Evolutionary conservation across 2,888 invertebrate species (phyloP), one percentile per base, ranked within the genome.

Genomic region (Parelbella ahira): DNA sequence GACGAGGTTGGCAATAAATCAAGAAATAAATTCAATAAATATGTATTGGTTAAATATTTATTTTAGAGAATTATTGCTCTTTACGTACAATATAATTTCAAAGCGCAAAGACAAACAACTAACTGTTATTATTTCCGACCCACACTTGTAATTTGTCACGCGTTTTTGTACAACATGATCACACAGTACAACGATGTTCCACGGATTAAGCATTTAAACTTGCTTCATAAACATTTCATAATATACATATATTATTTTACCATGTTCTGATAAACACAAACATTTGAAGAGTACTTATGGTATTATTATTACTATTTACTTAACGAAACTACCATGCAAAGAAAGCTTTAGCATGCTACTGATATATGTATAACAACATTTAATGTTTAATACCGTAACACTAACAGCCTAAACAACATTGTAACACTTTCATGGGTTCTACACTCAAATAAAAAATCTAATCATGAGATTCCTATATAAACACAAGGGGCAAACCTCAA

Each of bases 41-140:
- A 74, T 68, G 69, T 77, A 74, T 76, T 70, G 82, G 76, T 79
- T 86, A 86, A 80, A 84, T 83, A 81, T 86, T 79, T 84, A 86
- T 79, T 82, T 72, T 73, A 77, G 73, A 82, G 69, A 75, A 69
- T 72, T 82, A 50, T n/a, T n/a, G n/a, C 49, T 34, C 47, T 51
- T 57, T 49, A 56, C 55, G 48, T 58, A 86, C 80, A 83, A 73
- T 79, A 72, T 76, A 67, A 71, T 68, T 73, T 77, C 59, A 60
- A 77, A 86, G 84, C 83, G 66, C 70, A 70, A 72, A 68, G 75
- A 73, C 72, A 74, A 77, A 77, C 70, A 68, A 71, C 73, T 74
- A 80, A 68, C 70, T n/a, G n/a, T 68, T 63, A 42, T 48, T 28
- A 45, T 47, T 63, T 68, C 63, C 64, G 68, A 73, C 69, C 61